A percentile compares a stretch with the other conserved stretches of the same genome.
Conservation (phyloP, 2,797 vertebrate species). For the Cephalopachus bancanus region DNA sequence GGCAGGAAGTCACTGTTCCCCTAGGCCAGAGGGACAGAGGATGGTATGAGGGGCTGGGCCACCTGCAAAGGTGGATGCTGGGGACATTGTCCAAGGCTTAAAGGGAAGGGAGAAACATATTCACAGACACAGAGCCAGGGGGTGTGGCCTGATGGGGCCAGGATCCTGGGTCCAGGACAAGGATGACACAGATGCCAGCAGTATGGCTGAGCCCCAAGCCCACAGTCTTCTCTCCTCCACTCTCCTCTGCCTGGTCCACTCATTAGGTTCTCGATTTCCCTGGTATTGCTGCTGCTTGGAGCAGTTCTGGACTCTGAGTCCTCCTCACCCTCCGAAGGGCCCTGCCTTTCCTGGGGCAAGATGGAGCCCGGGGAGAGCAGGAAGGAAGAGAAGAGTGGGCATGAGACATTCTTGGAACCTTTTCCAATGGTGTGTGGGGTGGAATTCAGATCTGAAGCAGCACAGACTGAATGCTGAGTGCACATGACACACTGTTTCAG, state of each 20-base stretch:
- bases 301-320: neutral
- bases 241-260: neutral
- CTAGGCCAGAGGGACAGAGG: neutral
- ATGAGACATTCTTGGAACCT: neutral
- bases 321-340: neutral
- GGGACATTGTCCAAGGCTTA: neutral
- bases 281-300: neutral
- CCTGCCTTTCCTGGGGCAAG: neutral
- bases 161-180: neutral
- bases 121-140: neutral
- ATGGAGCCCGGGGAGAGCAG: neutral
- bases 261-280: neutral
- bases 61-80: neutral
- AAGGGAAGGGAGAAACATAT: fast-evolving
- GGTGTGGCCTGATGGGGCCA: neutral
- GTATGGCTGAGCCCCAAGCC: neutral
- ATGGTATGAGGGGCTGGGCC: neutral
- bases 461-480: neutral
- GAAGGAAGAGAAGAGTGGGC: neutral
- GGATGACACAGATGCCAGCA: too few species aligned
- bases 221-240: neutral
- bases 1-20: neutral
- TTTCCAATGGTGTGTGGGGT: fast-evolving
- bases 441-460: neutral
- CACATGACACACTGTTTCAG: fast-evolving